Conservation (phyloP, 2,797 vertebrate genomes). For the Acridotheres tristis region DNA sequence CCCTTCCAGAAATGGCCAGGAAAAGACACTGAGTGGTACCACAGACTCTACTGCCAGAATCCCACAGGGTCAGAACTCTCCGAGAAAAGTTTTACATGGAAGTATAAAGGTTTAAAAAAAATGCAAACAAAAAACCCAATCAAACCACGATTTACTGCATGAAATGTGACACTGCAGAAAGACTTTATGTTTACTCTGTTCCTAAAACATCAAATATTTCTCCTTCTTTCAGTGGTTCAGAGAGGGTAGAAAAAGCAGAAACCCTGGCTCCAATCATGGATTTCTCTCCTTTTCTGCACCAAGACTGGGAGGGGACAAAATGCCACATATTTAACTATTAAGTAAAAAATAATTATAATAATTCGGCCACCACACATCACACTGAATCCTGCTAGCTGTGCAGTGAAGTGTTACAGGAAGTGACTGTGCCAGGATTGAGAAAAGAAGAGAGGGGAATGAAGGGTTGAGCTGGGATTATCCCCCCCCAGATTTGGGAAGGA, state of each 20-base stretch:
- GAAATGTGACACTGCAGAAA: neutral
- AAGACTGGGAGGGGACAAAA: neutral
- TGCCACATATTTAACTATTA: neutral
- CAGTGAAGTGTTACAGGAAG: neutral
- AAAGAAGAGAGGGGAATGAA: neutral
- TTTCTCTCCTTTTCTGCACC: neutral
- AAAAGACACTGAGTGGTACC: neutral
- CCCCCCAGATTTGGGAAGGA: neutral
- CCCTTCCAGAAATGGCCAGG: neutral
- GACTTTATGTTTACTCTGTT: neutral
- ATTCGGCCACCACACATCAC: neutral
- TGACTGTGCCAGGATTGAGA: neutral
- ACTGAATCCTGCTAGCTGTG: neutral
- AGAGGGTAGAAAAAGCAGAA: neutral
- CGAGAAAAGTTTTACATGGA: neutral
- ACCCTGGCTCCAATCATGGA: neutral
- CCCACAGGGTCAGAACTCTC: neutral
- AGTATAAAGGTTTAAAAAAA: neutral
- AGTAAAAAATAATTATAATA: neutral
- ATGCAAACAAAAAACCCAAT: neutral
- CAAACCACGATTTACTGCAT: neutral
- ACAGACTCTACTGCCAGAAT: constrained; percentile 1
- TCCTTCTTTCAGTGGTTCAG: neutral
- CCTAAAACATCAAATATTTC: neutral
- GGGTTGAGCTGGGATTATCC: neutral